Evolutionary conservation across 2,797 vertebrate genomes (phyloP).

Genomic region (Scyliorhinus canicula): DNA sequence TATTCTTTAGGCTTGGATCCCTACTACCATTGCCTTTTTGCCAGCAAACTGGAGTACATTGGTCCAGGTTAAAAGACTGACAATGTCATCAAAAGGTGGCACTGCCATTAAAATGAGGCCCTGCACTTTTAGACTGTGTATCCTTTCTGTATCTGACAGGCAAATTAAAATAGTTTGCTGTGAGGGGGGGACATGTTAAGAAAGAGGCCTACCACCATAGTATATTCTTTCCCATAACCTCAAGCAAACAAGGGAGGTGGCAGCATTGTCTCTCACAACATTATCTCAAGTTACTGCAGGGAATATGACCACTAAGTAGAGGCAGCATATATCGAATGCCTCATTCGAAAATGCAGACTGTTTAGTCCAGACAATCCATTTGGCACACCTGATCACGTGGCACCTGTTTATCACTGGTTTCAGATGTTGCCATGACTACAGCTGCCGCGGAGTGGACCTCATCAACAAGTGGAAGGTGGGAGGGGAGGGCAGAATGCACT

Average conservation of each 20-base stretch:
- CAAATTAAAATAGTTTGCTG: not conserved
- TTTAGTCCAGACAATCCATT: not conserved
- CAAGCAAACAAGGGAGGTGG: too few relatives aligned
- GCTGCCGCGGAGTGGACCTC: not conserved
- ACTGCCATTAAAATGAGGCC: not conserved
- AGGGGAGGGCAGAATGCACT: not conserved
- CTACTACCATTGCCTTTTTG: not conserved
- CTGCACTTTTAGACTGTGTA: not conserved
- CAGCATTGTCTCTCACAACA: not conserved
- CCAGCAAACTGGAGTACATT: not conserved
- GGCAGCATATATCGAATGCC: not conserved
- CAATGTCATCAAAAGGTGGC: not conserved
- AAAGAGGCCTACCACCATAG: not conserved
- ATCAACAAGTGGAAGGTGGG: not conserved
- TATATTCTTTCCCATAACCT: not conserved
- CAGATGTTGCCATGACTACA: conserved; percentile 24
- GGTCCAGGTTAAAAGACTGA: not conserved
- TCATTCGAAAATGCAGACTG: not conserved
- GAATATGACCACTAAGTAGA: not conserved
- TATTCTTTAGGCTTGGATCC: not conserved
- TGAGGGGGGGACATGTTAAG: not conserved
- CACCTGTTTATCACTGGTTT: not conserved
- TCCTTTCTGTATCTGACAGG: not conserved
- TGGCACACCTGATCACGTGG: not conserved
- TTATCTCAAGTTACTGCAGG: not conserved